Percentiles rank a stretch among this genome's conserved stretches.
Conservation (phyloP, 2,888 invertebrate genomes). For the Acrocyrtus sp. region DNA sequence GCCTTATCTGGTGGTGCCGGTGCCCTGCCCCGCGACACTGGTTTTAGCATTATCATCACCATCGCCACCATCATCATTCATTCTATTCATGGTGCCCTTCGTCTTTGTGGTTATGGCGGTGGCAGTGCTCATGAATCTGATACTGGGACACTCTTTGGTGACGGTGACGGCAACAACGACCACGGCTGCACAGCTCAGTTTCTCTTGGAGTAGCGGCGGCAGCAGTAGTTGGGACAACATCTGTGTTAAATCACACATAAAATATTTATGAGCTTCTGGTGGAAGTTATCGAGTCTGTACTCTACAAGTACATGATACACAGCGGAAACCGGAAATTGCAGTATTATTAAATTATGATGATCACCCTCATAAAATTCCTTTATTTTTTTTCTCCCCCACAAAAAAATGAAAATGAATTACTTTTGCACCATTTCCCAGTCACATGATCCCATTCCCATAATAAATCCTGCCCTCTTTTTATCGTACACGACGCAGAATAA, state of each 20-base stretch:
- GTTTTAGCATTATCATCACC: constrained; percentile 30
- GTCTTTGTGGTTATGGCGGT: neutral
- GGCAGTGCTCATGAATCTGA: neutral
- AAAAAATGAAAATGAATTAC: too few relatives aligned
- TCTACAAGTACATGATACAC: too few relatives aligned
- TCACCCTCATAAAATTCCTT: constrained; percentile 12
- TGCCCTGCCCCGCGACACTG: constrained; percentile 10
- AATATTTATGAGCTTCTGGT: constrained; percentile 54
- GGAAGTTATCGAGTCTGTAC: too few relatives aligned
- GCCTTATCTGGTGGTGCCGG: constrained; percentile 5
- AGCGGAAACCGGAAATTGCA: constrained; percentile 10
- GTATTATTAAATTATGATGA: constrained; percentile 36
- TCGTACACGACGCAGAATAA: too few relatives aligned
- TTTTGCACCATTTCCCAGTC: too few relatives aligned
- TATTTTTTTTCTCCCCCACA: too few relatives aligned
- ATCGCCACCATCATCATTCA: constrained; percentile 15
- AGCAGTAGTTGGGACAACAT: constrained; percentile 23
- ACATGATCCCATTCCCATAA: too few relatives aligned
- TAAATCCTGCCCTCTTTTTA: too few relatives aligned
- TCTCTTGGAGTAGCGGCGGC: neutral
- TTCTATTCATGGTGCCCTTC: constrained; percentile 8
- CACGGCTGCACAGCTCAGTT: too few relatives aligned
- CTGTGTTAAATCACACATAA: constrained; percentile 51
- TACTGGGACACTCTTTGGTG: neutral
- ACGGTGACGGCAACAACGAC: constrained; percentile 2